A percentile compares a stretch with the other conserved stretches of the same genome.
Conservation (phyloP, 2,797 vertebrate genomes). For the Muscicapa striata region DNA sequence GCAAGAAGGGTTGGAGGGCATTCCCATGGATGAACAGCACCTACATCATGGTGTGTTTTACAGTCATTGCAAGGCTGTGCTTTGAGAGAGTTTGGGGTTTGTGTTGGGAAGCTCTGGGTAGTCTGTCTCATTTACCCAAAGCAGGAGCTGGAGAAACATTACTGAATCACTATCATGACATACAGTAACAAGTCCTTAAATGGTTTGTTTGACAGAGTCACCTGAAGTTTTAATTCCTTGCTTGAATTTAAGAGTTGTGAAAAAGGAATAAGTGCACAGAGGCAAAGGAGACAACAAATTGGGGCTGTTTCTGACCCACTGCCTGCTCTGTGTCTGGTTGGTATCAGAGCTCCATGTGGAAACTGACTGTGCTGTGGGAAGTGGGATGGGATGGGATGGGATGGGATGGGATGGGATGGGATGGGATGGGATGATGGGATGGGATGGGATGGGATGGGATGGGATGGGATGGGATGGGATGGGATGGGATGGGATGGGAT, state of each 20-base stretch:
- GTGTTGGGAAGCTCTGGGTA: background rate
- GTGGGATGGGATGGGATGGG: background rate
- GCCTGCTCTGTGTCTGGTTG: accelerated
- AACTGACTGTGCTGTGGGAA: accelerated
- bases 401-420: too few relatives aligned
- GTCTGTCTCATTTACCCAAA: background rate
- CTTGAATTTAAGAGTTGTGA: background rate
- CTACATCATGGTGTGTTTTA: background rate
- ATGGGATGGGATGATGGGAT: background rate
- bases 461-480: too few relatives aligned
- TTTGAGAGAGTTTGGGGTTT: background rate
- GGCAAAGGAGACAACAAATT: background rate
- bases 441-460: background rate
- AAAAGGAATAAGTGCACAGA: background rate
- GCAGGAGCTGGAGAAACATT: background rate
- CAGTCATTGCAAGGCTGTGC: background rate
- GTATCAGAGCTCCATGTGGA: accelerated
- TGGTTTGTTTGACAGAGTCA: background rate
- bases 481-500: background rate
- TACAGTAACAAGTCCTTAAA: background rate
- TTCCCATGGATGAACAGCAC: background rate
- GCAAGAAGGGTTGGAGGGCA: background rate
- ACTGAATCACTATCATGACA: background rate
- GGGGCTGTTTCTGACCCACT: background rate
- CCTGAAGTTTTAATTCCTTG: background rate